Evolutionary conservation across 2,888 invertebrate genomes (phyloP).

Genomic region (Alloscopus bannaensis): DNA sequence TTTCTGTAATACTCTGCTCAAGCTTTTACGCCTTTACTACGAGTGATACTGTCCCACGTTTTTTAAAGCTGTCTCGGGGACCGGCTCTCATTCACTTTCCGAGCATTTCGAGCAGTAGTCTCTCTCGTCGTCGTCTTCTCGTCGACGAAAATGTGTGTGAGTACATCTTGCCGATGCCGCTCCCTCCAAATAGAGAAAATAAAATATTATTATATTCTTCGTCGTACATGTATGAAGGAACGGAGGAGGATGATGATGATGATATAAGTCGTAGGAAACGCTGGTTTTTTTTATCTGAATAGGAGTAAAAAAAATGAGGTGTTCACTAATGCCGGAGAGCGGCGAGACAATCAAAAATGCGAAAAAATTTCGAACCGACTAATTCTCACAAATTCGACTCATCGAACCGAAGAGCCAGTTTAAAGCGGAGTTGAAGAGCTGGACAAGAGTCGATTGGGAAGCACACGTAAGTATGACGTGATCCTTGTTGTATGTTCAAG

Average conservation of each 20-base stretch:
- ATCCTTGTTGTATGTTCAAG: slow-evolving; percentile 62
- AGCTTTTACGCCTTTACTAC: slow-evolving; percentile 66
- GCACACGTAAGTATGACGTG: slow-evolving; percentile 22
- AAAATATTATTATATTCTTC: too few relatives aligned
- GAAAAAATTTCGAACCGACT: too few relatives aligned
- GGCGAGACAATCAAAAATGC: slow-evolving; percentile 54
- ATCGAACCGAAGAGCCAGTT: too few relatives aligned
- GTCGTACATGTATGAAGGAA: too few relatives aligned
- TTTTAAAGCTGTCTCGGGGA: slow-evolving; percentile 35
- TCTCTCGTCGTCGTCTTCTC: too few relatives aligned
- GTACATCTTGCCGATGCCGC: slow-evolving; percentile 40
- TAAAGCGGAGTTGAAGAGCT: too few relatives aligned
- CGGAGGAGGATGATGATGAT: too few relatives aligned
- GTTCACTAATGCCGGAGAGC: slow-evolving; percentile 29
- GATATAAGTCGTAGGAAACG: slow-evolving; percentile 33
- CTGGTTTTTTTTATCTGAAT: slow-evolving; percentile 48
- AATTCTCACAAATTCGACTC: too few relatives aligned
- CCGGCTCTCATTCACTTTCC: slow-evolving; percentile 60
- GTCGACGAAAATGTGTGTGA: not conserved
- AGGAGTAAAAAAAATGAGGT: slow-evolving; percentile 21
- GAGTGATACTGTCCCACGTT: slow-evolving; percentile 59
- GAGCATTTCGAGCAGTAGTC: slow-evolving; percentile 20
- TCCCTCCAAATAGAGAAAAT: slow-evolving; percentile 48
- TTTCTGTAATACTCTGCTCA: slow-evolving; percentile 18
- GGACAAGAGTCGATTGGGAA: too few relatives aligned